Evolutionary conservation across 2,113 vertebrate genomes (phyloP).

Genomic region (Mohoua ochrocephala): DNA sequence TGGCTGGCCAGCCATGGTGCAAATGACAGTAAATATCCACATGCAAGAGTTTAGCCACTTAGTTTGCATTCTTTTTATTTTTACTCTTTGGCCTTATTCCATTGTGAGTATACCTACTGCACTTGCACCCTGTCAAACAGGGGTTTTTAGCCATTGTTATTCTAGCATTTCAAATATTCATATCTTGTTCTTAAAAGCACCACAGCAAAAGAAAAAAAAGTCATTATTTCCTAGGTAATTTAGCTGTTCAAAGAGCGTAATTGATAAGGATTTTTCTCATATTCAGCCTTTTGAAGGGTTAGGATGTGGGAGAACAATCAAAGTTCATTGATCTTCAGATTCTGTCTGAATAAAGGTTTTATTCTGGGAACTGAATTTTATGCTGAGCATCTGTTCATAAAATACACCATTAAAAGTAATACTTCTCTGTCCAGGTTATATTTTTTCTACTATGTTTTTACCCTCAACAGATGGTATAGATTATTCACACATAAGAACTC

Average conservation of each 20-base stretch:
- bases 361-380: background rate
- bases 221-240: background rate
- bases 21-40: background rate
- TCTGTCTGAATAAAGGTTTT: background rate
- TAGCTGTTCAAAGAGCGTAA: background rate
- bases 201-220: accelerated
- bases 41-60: background rate
- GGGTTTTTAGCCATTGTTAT: background rate
- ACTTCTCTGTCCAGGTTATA: background rate
- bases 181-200: background rate
- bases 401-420: background rate
- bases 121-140: background rate
- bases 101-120: background rate
- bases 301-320: background rate
- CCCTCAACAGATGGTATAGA: background rate
- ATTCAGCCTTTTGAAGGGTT: background rate
- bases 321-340: background rate
- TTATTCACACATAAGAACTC: conserved; percentile 1
- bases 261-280: background rate
- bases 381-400: conserved; percentile 15
- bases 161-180: background rate
- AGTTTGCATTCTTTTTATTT: background rate
- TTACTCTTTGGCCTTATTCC: background rate
- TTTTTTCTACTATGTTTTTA: background rate
- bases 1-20: background rate